A percentile compares a stretch with the other conserved stretches of the same genome.
phyloP scores from a whole-genome alignment of 2,888 invertebrate species.

The Tribolium freemani region DNA sequence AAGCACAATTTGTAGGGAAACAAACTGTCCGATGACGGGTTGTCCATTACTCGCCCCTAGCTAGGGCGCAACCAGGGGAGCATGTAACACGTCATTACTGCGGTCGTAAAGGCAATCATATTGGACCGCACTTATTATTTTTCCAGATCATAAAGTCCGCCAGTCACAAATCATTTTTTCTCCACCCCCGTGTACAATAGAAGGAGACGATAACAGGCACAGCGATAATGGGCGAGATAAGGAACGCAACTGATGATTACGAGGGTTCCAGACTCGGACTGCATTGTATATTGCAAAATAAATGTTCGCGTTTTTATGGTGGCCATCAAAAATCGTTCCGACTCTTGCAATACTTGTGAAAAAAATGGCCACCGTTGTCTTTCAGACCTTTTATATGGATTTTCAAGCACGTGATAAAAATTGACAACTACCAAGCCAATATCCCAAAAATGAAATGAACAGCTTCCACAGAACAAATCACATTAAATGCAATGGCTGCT shows the following conservation, averaged over 20 bases:
- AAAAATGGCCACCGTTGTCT: conserved; percentile 39
- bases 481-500: no score
- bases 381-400: conserved; percentile 23
- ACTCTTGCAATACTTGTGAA: conserved; percentile 36
- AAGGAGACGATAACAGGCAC: conserved; percentile 47
- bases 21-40: conserved; percentile 34
- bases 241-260: conserved; percentile 50
- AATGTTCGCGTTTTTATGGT: conserved; percentile 56
- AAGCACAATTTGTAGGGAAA: conserved; percentile 42
- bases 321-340: conserved; percentile 50
- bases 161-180: conserved; percentile 59
- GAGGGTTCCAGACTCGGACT: conserved; percentile 49
- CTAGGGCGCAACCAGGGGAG: conserved; percentile 38
- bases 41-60: conserved; percentile 47
- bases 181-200: conserved; percentile 46
- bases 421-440: conserved; percentile 13
- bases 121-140: conserved; percentile 63
- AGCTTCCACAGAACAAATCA: background rate
- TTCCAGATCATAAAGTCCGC: conserved; percentile 61
- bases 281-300: conserved; percentile 59
- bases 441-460: background rate
- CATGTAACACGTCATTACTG: conserved; percentile 57
- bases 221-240: conserved; percentile 49
- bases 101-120: conserved; percentile 61
- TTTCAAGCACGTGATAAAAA: conserved; percentile 38